These are phyloP conservation scores for Drosophila tsacasi DNA, from an alignment of 1,140 invertebrate genomes.

Conservation along the genomic window DNA sequence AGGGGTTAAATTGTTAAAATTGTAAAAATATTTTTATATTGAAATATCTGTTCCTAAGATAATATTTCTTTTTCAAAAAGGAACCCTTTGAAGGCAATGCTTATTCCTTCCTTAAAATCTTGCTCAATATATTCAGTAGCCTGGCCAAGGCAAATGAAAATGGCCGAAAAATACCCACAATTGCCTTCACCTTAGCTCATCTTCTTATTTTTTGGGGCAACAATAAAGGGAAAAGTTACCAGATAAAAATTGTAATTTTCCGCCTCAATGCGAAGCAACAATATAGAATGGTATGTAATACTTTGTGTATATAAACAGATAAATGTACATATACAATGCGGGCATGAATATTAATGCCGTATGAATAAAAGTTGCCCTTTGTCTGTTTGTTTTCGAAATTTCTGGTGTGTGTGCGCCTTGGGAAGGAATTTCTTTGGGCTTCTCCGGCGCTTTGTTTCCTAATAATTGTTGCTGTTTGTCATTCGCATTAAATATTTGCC, in stretches of 20 bases:
- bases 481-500: slow-evolving; percentile 44
- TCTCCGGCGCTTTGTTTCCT: slow-evolving; percentile 45
- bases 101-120: too few species aligned
- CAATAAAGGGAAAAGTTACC: slow-evolving; percentile 52
- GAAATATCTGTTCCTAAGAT: neutral
- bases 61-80: neutral
- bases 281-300: slow-evolving; percentile 6
- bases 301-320: neutral
- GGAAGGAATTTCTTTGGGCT: slow-evolving; percentile 37
- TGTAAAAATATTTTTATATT: too few species aligned
- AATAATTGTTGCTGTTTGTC: slow-evolving; percentile 59
- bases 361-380: slow-evolving; percentile 73
- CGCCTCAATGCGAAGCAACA: slow-evolving; percentile 19
- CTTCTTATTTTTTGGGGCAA: slow-evolving; percentile 35
- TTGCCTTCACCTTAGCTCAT: neutral
- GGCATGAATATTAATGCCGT: slow-evolving; percentile 71
- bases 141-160: neutral
- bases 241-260: slow-evolving; percentile 76
- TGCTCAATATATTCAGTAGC: neutral
- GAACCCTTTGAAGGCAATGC: neutral
- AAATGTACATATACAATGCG: slow-evolving; percentile 6
- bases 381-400: slow-evolving; percentile 42
- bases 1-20: too few species aligned
- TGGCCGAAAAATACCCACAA: slow-evolving; percentile 1
- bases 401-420: slow-evolving; percentile 7